These are phyloP conservation scores for Malurus leucopterus DNA, from an alignment of 2,797 vertebrate genomes.

Conservation along the genomic window DNA sequence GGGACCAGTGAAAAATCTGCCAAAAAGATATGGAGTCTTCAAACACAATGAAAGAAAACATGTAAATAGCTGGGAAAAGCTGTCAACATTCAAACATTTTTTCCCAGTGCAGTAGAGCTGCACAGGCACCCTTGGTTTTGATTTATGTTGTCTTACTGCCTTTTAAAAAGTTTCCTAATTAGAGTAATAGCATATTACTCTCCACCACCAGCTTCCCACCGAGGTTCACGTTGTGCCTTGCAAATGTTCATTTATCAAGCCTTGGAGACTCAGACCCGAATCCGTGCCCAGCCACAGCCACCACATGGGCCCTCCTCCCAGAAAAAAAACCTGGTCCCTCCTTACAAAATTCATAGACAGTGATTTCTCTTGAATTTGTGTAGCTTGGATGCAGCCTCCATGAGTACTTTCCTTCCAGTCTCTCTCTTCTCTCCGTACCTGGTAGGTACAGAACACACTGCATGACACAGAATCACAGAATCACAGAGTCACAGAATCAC, in stretches of 20 bases:
- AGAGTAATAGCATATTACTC: background rate
- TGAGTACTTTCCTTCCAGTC: background rate
- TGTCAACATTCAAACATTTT: background rate
- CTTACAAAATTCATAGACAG: background rate
- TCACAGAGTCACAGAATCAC: no score
- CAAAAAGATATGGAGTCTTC: background rate
- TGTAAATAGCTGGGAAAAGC: constrained; percentile 8
- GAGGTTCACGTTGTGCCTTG: background rate
- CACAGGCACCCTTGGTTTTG: background rate
- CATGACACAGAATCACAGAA: background rate
- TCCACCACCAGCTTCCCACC: background rate
- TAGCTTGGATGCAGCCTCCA: background rate
- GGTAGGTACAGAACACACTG: background rate
- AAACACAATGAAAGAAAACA: background rate
- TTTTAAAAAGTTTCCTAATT: background rate
- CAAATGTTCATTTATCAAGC: background rate
- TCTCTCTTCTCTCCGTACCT: background rate
- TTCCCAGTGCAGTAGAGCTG: background rate
- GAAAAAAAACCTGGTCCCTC: background rate
- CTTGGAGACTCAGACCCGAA: background rate
- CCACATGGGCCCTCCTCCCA: background rate
- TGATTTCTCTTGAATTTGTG: background rate
- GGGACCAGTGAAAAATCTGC: background rate
- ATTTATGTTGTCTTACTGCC: background rate
- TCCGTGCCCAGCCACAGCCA: background rate